phyloP scores from a whole-genome alignment of 1,140 invertebrate genomes.

The Heliconius himera region DNA sequence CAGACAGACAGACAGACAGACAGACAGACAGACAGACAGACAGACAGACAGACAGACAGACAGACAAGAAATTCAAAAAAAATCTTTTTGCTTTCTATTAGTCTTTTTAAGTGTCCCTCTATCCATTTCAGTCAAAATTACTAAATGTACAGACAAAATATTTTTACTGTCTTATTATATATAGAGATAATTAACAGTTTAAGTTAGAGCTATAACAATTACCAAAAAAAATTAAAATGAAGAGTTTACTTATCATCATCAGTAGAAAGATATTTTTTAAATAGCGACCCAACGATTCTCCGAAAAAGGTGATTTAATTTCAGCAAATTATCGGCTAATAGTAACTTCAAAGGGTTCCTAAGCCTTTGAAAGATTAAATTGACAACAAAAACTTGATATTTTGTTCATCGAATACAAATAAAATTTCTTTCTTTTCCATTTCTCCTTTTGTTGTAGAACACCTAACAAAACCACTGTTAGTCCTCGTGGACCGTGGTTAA shows the following conservation, averaged over 20 bases:
- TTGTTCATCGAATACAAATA: conserved; percentile 8
- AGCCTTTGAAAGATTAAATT: conserved; percentile 4
- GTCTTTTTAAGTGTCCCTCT: too few species aligned
- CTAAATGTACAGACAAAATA: too few species aligned
- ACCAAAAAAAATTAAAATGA: background rate
- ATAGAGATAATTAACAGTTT: too few species aligned
- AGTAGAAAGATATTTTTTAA: background rate
- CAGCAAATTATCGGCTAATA: conserved; percentile 5
- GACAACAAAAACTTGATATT: conserved; percentile 8
- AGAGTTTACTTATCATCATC: background rate
- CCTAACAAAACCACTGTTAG: conserved; percentile 36
- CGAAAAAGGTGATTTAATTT: background rate
- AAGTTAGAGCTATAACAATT: background rate
- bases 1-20: too few species aligned
- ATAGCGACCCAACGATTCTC: background rate
- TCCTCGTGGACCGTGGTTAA: conserved; percentile 3
- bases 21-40: too few species aligned
- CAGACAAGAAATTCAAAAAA: too few species aligned
- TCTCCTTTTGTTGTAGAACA: conserved; percentile 32
- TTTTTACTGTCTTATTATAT: too few species aligned
- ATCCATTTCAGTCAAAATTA: too few species aligned
- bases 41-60: too few species aligned
- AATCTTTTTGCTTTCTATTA: too few species aligned
- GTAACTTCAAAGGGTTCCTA: conserved; percentile 8
- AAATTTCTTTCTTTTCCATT: conserved; percentile 31